Evolutionary conservation across 2,888 invertebrate genomes (phyloP), one percentile per base, ranked within the genome.

Genomic region (Psylliodes chrysocephalus): DNA sequence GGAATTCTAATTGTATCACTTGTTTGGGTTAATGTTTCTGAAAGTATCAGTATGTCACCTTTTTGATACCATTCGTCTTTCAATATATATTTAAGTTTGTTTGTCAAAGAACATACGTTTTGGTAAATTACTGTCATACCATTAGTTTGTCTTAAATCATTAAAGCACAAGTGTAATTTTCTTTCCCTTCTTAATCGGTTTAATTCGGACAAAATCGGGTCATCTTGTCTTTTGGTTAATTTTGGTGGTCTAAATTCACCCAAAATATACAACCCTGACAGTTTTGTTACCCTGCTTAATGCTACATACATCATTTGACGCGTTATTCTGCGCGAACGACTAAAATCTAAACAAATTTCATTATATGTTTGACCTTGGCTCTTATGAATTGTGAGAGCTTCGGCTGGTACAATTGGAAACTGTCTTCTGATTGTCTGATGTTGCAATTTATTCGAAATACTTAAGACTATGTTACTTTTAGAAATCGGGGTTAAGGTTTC

Each of bases 381-480:
- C 35, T 71, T 71, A 52, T 71, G 69, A 4, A 71, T 63, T 6
- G 68, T 71, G 7, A 71, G 55, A 15, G 55, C 69, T 60, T 71
- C 67, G 7, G 66, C 68, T 7, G 62, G 57, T 10, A 64, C 42
- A n/a, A 71, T 7, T 5, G 71, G 66, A 53, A 70, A 70, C 40
- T 71, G 68, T 38, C 12, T 25, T 10, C 71, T 35, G 17, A 62
- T 56, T 15, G 55, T 52, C 18, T 30, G 12, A 28, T 30, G 18
- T 17, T 25, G 17, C n/a, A 8, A 33, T 33, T 17, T 51, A 17
- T 1, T 8, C 10, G 51, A 33, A 51, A 30, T 51, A 15, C 2
- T 51, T 33, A 28, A 7, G 8, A 10, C 10, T 17, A 51, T 22
- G n/a, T 6, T n/a, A 17, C 19, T 46, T 46, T 46, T 46, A 8